These are phyloP conservation scores for Protodeltote pygarga DNA, from an alignment of 2,888 invertebrate genomes.

Conservation along the genomic window DNA sequence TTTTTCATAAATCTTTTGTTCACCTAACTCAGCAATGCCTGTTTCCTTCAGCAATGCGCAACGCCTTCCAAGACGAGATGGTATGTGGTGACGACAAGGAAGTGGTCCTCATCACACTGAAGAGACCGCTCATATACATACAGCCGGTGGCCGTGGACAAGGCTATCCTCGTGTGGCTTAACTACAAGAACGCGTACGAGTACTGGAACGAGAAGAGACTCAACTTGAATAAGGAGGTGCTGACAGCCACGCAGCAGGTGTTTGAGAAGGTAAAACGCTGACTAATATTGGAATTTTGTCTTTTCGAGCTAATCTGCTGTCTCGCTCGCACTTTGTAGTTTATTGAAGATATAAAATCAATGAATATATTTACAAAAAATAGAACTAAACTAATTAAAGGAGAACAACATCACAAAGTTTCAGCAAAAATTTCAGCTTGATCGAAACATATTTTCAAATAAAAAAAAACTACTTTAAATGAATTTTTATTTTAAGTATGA, in stretches of 20 bases:
- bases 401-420: too few species aligned
- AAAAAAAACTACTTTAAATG: too few species aligned
- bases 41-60: conserved; percentile 86
- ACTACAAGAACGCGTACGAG: conserved; percentile 99
- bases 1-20: not conserved
- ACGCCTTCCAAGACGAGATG: conserved; percentile 96
- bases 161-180: conserved; percentile 99
- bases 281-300: not conserved
- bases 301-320: too few species aligned
- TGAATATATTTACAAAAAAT: too few species aligned
- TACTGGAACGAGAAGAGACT: conserved; percentile 99
- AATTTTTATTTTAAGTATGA: too few species aligned
- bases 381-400: too few species aligned
- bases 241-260: conserved; percentile 91
- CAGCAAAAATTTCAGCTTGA: too few species aligned
- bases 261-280: conserved; percentile 71
- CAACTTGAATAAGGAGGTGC: conserved; percentile 95
- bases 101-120: conserved; percentile 95
- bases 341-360: too few species aligned
- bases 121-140: conserved; percentile 97
- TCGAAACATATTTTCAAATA: too few species aligned
- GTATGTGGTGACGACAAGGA: conserved; percentile 94
- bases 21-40: not conserved
- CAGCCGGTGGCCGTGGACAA: conserved; percentile 99
- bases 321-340: too few species aligned